A percentile compares a stretch with the other conserved stretches of the same genome.
phyloP scores from a whole-genome alignment of 2,113 vertebrate species.

The Sylvia atricapilla region DNA sequence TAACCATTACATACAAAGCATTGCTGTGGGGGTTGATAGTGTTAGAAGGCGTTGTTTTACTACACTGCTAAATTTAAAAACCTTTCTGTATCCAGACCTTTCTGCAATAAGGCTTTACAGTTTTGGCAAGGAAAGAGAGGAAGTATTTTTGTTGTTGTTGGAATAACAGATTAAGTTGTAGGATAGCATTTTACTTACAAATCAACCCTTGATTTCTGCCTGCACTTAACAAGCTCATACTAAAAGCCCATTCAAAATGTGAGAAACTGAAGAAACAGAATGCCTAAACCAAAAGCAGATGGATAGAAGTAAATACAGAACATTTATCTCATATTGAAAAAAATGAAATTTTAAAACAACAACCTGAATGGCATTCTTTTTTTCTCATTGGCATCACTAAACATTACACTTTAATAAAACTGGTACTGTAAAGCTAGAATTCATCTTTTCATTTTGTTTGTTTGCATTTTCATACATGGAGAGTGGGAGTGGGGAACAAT shows the following conservation, averaged over 20 bases:
- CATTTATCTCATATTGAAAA: not conserved
- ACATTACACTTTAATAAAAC: not conserved
- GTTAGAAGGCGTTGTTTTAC: not conserved
- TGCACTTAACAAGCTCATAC: not conserved
- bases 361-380: rapidly evolving
- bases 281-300: not conserved
- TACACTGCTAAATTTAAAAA: not conserved
- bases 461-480: not conserved
- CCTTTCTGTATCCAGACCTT: not conserved
- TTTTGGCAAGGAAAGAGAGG: not conserved
- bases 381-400: not conserved
- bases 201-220: not conserved
- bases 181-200: not conserved
- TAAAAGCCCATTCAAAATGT: not conserved
- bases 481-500: rapidly evolving
- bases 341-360: not conserved
- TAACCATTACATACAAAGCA: not conserved
- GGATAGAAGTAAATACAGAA: not conserved
- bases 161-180: not conserved
- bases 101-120: not conserved
- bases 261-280: not conserved
- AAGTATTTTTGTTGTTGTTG: not conserved
- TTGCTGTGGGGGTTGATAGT: not conserved
- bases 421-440: not conserved
- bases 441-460: not conserved